Conservation (phyloP, 2,797 vertebrate species). For the Selene dorsalis region DNA sequence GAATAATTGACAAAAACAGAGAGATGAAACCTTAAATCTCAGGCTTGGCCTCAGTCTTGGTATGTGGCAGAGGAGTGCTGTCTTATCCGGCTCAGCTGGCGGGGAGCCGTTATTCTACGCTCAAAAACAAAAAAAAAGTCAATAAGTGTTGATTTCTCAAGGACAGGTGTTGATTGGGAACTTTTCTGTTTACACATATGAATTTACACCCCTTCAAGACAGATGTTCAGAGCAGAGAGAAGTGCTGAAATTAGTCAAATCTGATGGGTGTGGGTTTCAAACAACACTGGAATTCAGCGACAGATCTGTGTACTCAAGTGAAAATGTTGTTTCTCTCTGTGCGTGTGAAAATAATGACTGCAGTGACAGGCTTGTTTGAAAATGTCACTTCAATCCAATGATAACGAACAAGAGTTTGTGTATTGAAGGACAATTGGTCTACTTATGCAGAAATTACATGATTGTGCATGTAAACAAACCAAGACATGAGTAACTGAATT, state of each 20-base stretch:
- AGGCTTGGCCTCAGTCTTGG: background rate
- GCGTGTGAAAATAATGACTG: background rate
- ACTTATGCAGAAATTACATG: background rate
- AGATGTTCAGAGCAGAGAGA: conserved; percentile 19
- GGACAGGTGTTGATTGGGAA: conserved; percentile 63
- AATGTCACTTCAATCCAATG: conserved; percentile 2
- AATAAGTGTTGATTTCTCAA: conserved; percentile 46
- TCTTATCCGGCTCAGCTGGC: conserved; percentile 15
- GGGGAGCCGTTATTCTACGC: conserved; percentile 26
- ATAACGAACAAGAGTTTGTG: background rate
- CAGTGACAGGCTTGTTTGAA: background rate
- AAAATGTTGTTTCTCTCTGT: background rate
- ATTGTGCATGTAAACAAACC: background rate
- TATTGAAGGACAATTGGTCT: background rate
- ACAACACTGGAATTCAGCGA: background rate
- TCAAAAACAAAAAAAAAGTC: conserved; percentile 19
- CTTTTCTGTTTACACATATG: conserved; percentile 41
- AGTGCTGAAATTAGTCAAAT: conserved; percentile 16
- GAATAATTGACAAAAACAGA: conserved; percentile 8
- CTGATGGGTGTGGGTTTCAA: background rate
- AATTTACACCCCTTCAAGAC: conserved; percentile 3
- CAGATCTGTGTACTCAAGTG: background rate
- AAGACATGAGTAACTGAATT: conserved; percentile 3
- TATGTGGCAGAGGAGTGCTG: conserved; percentile 16
- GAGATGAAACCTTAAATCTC: background rate